Base-by-base conservation (phyloP, 2,797 vertebrate genomes). In the Phataginus tetradactyla region DNA sequence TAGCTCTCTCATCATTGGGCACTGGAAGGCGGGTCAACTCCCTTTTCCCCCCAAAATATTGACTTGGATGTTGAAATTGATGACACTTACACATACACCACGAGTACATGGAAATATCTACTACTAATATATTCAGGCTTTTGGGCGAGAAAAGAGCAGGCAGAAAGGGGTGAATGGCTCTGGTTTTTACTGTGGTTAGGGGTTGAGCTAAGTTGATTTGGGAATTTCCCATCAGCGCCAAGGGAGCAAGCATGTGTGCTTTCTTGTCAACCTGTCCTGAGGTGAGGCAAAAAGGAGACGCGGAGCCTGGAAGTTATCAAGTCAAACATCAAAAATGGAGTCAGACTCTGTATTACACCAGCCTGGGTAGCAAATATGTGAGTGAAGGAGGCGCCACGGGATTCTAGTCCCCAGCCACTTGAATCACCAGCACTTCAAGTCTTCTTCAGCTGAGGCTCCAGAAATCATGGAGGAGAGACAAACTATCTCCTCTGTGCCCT, bases 41-140 rank as follows among this genome's bases (percentile, higher is more conserved):
- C 45, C 5, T 12, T 51, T 29, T 68, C 4, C 4, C 42, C 39
- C 21, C 3, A 79, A 55, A 69, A 51, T n/a, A 69, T 27, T 71
- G 1, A 1, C 11, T 51, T 57, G 18, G 1, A n/a, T 39, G 2
- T n/a, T 79, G n/a, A 42, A 18, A 71, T 0, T 63, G 9, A 27
- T 63, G 9, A 27, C 55, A 45, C 7, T 45, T 34, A 34, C 18
- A 39, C 37, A 20, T 57, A 7, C 20, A 39, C 21, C 25, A 1
- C 29, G 15, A 69, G 32, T 23, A 2, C 8, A 59, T 32, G 27
- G 27, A 86, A 78, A 51, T 27, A 68, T 37, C 51, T 63, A 39
- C 64, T n/a, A 53, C 21, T 63, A 6, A 18, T 14, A 39, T 13
- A 72, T 39, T 64, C 25, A 77, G 45, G 12, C 7, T 89, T 42